Evolutionary conservation across 2,888 invertebrate genomes (phyloP), one percentile per base, ranked within the genome.

Genomic region (Limnephilus lunatus): DNA sequence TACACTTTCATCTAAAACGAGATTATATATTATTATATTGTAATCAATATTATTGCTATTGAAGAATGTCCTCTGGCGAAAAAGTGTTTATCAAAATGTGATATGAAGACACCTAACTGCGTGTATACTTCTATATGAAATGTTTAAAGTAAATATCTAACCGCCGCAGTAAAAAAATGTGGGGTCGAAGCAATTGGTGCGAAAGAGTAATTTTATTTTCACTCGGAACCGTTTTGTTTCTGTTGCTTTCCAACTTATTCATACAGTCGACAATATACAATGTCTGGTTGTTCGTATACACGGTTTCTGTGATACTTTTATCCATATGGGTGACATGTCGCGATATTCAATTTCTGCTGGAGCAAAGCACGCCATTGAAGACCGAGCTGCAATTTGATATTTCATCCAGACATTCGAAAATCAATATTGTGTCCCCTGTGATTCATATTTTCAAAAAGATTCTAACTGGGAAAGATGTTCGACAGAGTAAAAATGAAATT

Each of bases 291-390:
- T 94, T 95, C n/a, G 93, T 95, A 85, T 96, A 96, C 94, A 93
- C 95, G 91, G 81, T 96, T 86, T 91, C 94, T 81, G 93, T 96
- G 83, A 96, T 96, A 94, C 94, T 96, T 81, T 92, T 95, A 0
- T 96, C 96, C 3, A 94, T 96, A 87, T 95, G 95, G 94, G 92
- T 96, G 85, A 96, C 96, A 94, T 96, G 96, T 94, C 95, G 95
- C 94, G 95, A 95, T 94, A 95, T 97, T 44, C 96, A 97, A 94
- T 96, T 96, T 95, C 94, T 97, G 91, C 94, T 97, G 90, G 95
- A 95, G 93, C 95, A 96, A 93, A 96, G 96, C 94, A 96, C 96
- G 94, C 96, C 97, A 11, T 88, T 97, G 44, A 95, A 95, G 92
- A 96, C 95, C 94, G 95, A 96, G 94, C 93, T 95, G n/a, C 95